These are phyloP conservation scores for Microvelia longipes DNA, from an alignment of 1,140 invertebrate genomes.

Conservation along the genomic window DNA sequence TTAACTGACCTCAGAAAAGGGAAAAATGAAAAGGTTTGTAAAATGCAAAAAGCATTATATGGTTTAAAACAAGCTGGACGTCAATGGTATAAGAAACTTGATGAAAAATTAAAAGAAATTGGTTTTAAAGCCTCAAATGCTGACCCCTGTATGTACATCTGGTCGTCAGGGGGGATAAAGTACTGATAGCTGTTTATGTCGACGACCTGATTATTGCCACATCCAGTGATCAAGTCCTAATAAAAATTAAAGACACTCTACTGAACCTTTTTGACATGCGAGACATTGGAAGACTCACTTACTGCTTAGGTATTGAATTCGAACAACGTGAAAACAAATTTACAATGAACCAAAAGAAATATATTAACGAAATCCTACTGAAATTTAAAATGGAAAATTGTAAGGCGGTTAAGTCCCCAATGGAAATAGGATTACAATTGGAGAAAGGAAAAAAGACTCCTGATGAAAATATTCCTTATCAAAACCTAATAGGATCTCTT, in stretches of 20 bases:
- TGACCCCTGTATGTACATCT: not conserved
- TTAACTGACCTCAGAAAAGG: not conserved
- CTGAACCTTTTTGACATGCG: not conserved
- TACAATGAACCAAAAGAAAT: not conserved
- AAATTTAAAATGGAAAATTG: not conserved
- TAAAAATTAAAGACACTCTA: not conserved
- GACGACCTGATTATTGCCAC: not conserved
- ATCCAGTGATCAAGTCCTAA: not conserved
- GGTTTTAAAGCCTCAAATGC: not conserved
- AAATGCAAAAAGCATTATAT: not conserved
- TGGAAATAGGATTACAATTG: not conserved
- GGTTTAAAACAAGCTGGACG: not conserved
- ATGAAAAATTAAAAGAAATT: not conserved
- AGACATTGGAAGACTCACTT: not conserved
- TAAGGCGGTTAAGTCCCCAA: not conserved
- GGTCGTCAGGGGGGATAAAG: not conserved
- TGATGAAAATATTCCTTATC: not conserved
- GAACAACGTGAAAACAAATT: not conserved
- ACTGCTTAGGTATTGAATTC: not conserved
- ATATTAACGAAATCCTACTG: not conserved
- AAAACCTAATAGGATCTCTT: not conserved
- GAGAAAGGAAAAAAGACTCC: not conserved
- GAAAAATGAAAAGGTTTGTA: not conserved
- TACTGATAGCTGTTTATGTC: not conserved
- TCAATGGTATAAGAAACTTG: not conserved